Conservation (phyloP, 2,888 invertebrate species). For the Lottia gigantea region DNA sequence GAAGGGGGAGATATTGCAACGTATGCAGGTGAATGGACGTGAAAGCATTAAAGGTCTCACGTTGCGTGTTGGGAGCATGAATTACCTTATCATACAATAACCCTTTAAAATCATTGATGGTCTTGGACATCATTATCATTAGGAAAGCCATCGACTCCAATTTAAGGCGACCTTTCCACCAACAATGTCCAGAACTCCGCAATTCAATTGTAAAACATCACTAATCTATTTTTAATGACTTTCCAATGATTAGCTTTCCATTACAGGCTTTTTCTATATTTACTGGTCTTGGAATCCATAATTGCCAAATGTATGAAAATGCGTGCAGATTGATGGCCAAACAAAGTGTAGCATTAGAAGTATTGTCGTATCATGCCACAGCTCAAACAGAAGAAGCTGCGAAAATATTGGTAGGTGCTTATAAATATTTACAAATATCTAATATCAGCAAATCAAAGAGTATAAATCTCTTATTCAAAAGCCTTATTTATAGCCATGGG, state of each 20-base stretch:
- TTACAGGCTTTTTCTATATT: constrained; percentile 90
- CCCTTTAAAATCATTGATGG: too few species aligned
- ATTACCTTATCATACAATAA: too few species aligned
- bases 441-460: too few species aligned
- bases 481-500: background rate
- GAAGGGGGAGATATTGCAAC: too few species aligned
- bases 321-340: constrained; percentile 97
- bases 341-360: constrained; percentile 94
- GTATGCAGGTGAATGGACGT: too few species aligned
- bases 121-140: too few species aligned
- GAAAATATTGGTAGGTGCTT: constrained; percentile 72
- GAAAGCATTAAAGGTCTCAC: too few species aligned
- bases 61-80: too few species aligned
- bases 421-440: too few species aligned
- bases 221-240: background rate
- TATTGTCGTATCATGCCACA: constrained; percentile 94
- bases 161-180: background rate
- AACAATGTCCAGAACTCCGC: background rate
- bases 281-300: constrained; percentile 95
- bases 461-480: background rate
- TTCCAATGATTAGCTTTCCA: constrained; percentile 13
- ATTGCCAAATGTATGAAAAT: constrained; percentile 97
- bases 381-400: constrained; percentile 87
- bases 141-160: too few species aligned
- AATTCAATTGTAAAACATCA: background rate